These are phyloP conservation scores for Climacteris rufus DNA, from an alignment of 2,113 vertebrate species.

Conservation along the genomic window DNA sequence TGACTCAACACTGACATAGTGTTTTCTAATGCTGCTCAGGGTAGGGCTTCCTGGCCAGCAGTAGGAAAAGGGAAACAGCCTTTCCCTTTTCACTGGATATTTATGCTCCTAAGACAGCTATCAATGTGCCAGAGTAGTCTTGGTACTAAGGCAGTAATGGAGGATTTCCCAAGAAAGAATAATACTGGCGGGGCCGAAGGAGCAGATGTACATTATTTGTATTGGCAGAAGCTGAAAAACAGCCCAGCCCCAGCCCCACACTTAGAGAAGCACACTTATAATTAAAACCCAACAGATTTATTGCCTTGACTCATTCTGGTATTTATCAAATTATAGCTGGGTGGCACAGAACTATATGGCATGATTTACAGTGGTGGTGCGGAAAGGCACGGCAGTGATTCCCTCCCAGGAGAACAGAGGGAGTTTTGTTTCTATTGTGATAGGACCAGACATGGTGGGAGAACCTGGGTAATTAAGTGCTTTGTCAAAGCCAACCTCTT, in stretches of 20 bases:
- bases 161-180: constrained; percentile 16
- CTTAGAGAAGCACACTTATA: constrained; percentile 10
- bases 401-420: constrained; percentile 29
- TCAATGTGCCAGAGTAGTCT: not conserved
- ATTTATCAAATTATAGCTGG: constrained; percentile 10
- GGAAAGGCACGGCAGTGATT: not conserved
- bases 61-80: not conserved
- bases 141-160: not conserved
- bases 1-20: not conserved
- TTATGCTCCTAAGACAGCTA: not conserved
- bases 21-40: not conserved
- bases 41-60: not conserved
- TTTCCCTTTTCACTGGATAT: not conserved
- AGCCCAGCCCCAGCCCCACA: not conserved
- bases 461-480: constrained; percentile 34
- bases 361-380: constrained; percentile 33
- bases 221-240: constrained; percentile 34
- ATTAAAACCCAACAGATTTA: constrained; percentile 49
- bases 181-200: not conserved
- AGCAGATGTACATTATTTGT: constrained; percentile 29
- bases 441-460: constrained; percentile 25
- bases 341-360: not conserved
- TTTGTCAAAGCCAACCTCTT: constrained; percentile 47
- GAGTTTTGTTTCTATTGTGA: constrained; percentile 6
- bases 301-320: constrained; percentile 32